These are phyloP conservation scores for Stegostoma tigrinum DNA, from an alignment of 2,113 vertebrate genomes.

Conservation along the genomic window DNA sequence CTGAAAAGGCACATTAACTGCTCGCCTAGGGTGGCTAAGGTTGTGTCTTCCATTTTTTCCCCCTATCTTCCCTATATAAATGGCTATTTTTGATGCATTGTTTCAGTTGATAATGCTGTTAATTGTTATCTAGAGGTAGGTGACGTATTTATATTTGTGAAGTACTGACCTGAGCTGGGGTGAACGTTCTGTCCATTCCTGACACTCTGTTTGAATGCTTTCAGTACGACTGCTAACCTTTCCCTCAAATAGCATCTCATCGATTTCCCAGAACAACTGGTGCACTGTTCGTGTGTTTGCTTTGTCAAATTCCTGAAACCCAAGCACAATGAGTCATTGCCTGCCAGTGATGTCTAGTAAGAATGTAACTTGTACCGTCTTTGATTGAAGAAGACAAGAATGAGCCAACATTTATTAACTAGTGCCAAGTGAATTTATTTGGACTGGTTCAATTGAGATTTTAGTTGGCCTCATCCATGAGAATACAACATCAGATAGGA, in stretches of 20 bases:
- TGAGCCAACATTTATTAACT: neutral
- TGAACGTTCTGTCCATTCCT: conserved; percentile 63
- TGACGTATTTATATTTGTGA: neutral
- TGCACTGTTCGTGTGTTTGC: conserved; percentile 62
- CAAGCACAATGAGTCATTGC: conserved; percentile 2
- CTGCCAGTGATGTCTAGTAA: neutral
- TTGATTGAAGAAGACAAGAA: neutral
- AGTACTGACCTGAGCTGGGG: conserved; percentile 65
- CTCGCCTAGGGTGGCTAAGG: neutral
- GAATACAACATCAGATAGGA: neutral
- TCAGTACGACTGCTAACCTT: conserved; percentile 58
- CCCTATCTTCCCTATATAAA: neutral
- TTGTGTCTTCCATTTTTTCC: neutral
- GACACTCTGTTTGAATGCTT: conserved; percentile 61
- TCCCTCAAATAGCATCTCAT: conserved; percentile 75
- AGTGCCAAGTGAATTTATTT: neutral
- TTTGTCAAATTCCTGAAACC: conserved; percentile 69
- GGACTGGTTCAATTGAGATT: neutral
- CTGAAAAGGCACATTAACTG: neutral
- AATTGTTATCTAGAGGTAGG: neutral
- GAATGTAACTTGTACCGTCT: neutral
- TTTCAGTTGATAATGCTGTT: neutral
- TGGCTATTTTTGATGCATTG: neutral
- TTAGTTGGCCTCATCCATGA: neutral
- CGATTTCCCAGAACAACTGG: conserved; percentile 68